Evolutionary conservation across 2,113 vertebrate species (phyloP), one percentile per base, ranked within the genome.

Genomic region (Bufo bufo): DNA sequence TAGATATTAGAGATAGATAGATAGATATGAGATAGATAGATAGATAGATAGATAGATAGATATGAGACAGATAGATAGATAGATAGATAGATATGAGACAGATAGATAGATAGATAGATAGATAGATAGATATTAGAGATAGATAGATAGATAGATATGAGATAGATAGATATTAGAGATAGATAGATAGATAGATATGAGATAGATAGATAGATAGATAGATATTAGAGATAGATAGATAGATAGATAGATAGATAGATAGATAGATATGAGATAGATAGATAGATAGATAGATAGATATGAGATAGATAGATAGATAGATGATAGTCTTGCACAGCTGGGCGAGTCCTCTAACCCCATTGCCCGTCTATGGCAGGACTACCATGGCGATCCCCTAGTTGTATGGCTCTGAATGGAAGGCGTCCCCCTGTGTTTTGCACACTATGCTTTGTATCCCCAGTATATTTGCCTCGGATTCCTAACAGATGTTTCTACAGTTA

Each of bases 401-500:
- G 63, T 84, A 52, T 54, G 54, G 82, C n/a, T 5, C n/a, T 84
- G 63, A 54, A 49, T 71, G 82, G 50, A 54, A 84, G 63, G 59
- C 69, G 82, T 33, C 81, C 81, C 23, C 50, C 82, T 71, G 20
- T 16, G 49, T 71, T 69, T 50, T 33, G 49, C 63, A 54, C 61
- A 52, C 82, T 33, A 23, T 20, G 45, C n/a, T 84, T 84, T 69
- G 45, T 43, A 71, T 84, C 6, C 13, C 13, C 0, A 23, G 49
- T 84, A 66, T 23, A 52, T 14, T 69, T 66, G 11, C 61, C 81
- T 17, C 63, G 33, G 47, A 50, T 54, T 52, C 20, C 19, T 71
- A 49, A 84, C 63, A 84, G 82, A 84, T 69, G 47, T 71, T 84
- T 84, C 50, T 54, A 54, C 82, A 71, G 86, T 56, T 82, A 56